These are phyloP conservation scores for Odobenus rosmarus DNA, from an alignment of 2,113 vertebrate species.

Conservation along the genomic window DNA sequence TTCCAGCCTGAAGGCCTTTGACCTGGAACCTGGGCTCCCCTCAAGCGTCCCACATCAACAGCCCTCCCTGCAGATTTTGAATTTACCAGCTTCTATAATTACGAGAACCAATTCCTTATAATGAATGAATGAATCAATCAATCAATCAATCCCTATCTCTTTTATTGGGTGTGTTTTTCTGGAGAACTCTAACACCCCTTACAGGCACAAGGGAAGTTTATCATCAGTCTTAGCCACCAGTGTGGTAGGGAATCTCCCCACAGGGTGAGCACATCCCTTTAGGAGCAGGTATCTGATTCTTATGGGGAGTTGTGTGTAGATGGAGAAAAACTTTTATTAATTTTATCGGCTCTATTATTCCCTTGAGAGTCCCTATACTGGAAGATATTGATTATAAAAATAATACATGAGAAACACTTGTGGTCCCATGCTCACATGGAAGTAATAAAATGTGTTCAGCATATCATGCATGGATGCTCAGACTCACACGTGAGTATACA, in stretches of 20 bases:
- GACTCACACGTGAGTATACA: not conserved
- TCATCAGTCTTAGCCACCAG: rapidly evolving
- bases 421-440: not conserved
- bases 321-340: not conserved
- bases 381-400: not conserved
- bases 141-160: not conserved
- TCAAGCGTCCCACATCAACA: not conserved
- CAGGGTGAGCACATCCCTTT: not conserved
- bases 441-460: not conserved
- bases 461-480: rapidly evolving
- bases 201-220: not conserved
- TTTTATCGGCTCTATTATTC: not conserved
- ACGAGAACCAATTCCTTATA: not conserved
- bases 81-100: not conserved
- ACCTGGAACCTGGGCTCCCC: not conserved
- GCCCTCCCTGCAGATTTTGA: not conserved
- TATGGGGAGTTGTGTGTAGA: not conserved
- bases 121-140: not conserved
- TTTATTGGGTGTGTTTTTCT: not conserved
- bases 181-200: not conserved
- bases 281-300: not conserved
- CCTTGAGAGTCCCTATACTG: not conserved
- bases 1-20: not conserved
- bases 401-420: not conserved
- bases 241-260: not conserved